Evolutionary conservation across 2,797 vertebrate species (phyloP).

Genomic region (Platalea minor): DNA sequence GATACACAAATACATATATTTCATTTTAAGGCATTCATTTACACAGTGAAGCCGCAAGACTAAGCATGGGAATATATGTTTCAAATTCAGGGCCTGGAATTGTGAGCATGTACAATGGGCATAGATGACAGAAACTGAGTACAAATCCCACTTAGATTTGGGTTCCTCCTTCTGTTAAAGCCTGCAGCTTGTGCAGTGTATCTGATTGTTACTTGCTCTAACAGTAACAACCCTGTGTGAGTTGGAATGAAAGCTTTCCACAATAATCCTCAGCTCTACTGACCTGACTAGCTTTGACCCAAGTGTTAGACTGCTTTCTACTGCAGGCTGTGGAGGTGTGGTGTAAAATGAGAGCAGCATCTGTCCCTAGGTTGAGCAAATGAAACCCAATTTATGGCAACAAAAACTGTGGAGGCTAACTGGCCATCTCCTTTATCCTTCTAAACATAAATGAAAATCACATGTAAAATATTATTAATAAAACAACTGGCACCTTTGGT

Average conservation of each 20-base stretch:
- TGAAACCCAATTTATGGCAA: neutral
- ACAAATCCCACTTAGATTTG: neutral
- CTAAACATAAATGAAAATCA: constrained; percentile 48
- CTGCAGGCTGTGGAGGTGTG: neutral
- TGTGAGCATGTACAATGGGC: neutral
- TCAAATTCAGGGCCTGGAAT: neutral
- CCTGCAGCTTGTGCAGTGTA: neutral
- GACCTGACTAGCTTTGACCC: neutral
- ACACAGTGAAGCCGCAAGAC: neutral
- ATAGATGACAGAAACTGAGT: neutral
- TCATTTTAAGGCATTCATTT: neutral
- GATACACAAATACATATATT: neutral
- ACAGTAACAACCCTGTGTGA: neutral
- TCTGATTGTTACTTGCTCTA: neutral
- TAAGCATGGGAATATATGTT: neutral
- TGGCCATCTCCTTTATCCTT: constrained; percentile 34
- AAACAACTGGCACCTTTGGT: constrained; percentile 48
- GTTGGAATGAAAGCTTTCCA: neutral
- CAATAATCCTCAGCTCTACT: neutral
- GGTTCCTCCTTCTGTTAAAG: neutral
- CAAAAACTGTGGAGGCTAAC: neutral
- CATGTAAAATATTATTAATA: constrained; percentile 51
- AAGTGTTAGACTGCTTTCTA: neutral
- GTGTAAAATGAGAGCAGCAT: neutral
- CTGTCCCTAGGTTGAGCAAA: neutral